Base-by-base conservation (phyloP, 2,113 vertebrate genomes). In the Solenodon paradoxus region DNA sequence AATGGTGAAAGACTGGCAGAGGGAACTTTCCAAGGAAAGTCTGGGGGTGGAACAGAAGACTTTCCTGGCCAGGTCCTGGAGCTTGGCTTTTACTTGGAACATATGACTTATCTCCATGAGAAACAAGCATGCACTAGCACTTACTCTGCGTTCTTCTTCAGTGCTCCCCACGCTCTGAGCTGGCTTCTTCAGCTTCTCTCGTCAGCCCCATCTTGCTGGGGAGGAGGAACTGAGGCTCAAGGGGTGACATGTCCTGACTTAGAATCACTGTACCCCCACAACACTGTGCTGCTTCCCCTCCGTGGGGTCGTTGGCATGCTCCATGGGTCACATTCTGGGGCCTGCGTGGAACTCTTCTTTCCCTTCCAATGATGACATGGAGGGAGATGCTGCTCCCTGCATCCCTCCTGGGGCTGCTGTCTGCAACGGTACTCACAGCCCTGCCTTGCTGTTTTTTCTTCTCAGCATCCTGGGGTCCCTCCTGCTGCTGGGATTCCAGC, bases 401-500 rank as follows among this genome's bases (percentile, higher is more conserved):
- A n/a, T n/a, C n/a, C n/a, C n/a, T n/a, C n/a, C 35, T 42, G 16
- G 13, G n/a, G 12, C 78, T 40, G 9, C 35, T 55, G 22, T 40
- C 63, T 13, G 17, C 47, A 30, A 30, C 28, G 7, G n/a, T 0
- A 11, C 80, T 96, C 95, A 96, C 13, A 20, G 53, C 45, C n/a
- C 57, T 92, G 59, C 13, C 72, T 96, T 95, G 81, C 97, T 98
- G 0, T 95, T 92, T 97, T 94, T 96, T 88, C 75, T 97, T 97
- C 96, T 78, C 97, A 99, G 98, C 88, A 96, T 98, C 94, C 97
- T 98, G 92, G 96, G 98, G 92, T 97, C 98, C 83, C 90, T 98
- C 47, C 96, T 99, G 95, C 96, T 99, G 97, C 95, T 99, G 87
- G 98, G 98, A 97, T 96, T 98, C 92, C 98, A 99, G 95, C 95